Conservation (phyloP, 2,797 vertebrate genomes). For the Tokudaia muenninki region DNA sequence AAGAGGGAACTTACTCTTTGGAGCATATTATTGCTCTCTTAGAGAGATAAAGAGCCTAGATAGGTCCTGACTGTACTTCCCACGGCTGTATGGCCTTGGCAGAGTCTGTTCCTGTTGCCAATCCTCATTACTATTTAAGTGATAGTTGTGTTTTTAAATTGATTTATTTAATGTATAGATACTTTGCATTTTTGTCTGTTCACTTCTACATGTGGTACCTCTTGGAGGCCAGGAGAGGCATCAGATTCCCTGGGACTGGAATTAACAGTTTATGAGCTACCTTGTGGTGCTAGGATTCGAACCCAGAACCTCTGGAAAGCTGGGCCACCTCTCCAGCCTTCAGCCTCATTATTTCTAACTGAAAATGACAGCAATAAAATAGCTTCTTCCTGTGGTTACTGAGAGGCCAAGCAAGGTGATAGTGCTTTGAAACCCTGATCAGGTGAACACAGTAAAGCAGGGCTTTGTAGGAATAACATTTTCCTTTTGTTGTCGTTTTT, state of each 20-base stretch:
- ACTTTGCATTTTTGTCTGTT: background rate
- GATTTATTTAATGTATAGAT: background rate
- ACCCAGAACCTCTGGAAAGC: background rate
- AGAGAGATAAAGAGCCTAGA: background rate
- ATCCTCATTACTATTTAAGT: background rate
- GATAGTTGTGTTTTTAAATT: background rate
- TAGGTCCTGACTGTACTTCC: background rate
- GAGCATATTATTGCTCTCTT: constrained; percentile 26
- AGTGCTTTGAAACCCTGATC: background rate
- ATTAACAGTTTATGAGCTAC: background rate
- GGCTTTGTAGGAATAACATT: background rate
- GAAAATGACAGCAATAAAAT: background rate
- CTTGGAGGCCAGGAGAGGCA: background rate
- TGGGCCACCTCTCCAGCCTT: no score
- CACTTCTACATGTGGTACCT: background rate
- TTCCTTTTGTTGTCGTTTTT: background rate
- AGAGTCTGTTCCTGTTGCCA: background rate
- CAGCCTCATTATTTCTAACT: background rate
- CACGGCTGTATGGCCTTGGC: background rate
- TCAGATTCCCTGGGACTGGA: background rate
- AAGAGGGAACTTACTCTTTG: constrained; percentile 9
- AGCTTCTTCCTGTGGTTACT: background rate
- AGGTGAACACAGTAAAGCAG: background rate
- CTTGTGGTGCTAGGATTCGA: background rate
- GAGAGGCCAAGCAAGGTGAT: background rate